Base-by-base conservation (phyloP, 2,113 vertebrate genomes). In the Pangasianodon gigas region DNA sequence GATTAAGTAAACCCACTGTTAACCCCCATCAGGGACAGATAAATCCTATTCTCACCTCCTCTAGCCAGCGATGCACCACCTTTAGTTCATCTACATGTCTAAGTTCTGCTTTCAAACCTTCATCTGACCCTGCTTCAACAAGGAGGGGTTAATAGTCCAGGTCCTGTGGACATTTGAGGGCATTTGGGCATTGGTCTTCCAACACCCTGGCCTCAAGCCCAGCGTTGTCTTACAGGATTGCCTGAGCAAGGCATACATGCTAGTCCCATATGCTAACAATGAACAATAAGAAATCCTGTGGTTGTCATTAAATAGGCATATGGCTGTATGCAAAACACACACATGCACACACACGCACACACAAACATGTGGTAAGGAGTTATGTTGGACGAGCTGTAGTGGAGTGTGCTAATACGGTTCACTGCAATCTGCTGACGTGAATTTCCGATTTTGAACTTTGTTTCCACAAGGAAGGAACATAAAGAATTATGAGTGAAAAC, bases 41-140 rank as follows among this genome's bases (percentile, higher is more conserved):
- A 97, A 97, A 97, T 97, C 95, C 97, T 94, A 90, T 97, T 97
- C 96, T 96, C 96, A 97, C 96, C 96, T 97, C 96, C 48, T 56
- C 85, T 89, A 91, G 87, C 85, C 77, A 91, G 58, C 37, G 81
- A 90, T 48, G 89, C 83, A 89, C 84, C 90, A 91, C 71, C 88
- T 87, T 82, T 67, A 48, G 75, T 62, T 87, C 54, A 41, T 87
- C 87, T 84, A 83, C 79, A 51, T 46, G 18, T 82, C 54, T 67
- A 58, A 82, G 52, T 85, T 52, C 65, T 54, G 75, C 88, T 85
- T 81, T 81, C 60, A 85, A 88, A 89, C 74, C n/a, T 90, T 88
- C 82, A 83, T 87, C 67, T 92, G 85, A 91, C 88, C 90, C 79
- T 87, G 79, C 87, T 86, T 77, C 84, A 95, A 95, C 94, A 96